phyloP scores from a whole-genome alignment of 2,888 invertebrate species.

The Drosophila robusta region DNA sequence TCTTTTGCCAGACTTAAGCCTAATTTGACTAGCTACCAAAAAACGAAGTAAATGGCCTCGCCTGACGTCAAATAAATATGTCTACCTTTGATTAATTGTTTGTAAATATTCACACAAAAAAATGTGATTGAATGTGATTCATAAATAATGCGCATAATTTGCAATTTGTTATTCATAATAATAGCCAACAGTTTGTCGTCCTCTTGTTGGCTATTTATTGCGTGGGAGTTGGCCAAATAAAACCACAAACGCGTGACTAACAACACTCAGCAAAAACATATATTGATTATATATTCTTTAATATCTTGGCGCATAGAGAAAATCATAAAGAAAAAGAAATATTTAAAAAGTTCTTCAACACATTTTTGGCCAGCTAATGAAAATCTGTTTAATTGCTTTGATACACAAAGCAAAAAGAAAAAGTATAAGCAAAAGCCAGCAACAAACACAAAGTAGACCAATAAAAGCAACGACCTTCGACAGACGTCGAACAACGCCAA shows the following conservation, averaged over 20 bases:
- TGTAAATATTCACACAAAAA: conserved; percentile 48
- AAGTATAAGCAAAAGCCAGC: conserved; percentile 18
- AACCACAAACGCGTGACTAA: conserved; percentile 23
- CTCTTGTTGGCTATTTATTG: conserved; percentile 26
- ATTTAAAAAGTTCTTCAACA: conserved; percentile 34
- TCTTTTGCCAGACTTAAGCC: conserved; percentile 17
- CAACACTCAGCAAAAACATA: conserved; percentile 16
- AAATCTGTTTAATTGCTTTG: conserved; percentile 67
- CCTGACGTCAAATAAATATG: conserved; percentile 45
- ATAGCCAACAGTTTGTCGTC: conserved; percentile 31
- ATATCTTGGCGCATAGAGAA: conserved; percentile 8
- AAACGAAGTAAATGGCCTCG: conserved; percentile 15
- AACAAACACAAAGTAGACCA: conserved; percentile 38
- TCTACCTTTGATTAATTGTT: conserved; percentile 56
- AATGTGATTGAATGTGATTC: conserved; percentile 30
- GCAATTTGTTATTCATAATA: conserved; percentile 31
- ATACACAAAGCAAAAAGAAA: conserved; percentile 20
- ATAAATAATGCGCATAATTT: conserved; percentile 33
- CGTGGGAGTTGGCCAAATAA: conserved; percentile 42
- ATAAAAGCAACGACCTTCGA: conserved; percentile 68
- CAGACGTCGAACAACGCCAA: conserved; percentile 10
- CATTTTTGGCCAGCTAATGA: conserved; percentile 34
- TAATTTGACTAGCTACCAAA: conserved; percentile 37
- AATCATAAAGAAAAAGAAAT: conserved; percentile 13
- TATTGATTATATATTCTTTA: conserved; percentile 28